Percentiles rank a stretch among this genome's conserved stretches.
These are phyloP conservation scores for Mystacornis crossleyi DNA, from an alignment of 2,113 vertebrate genomes.

Conservation along the genomic window DNA sequence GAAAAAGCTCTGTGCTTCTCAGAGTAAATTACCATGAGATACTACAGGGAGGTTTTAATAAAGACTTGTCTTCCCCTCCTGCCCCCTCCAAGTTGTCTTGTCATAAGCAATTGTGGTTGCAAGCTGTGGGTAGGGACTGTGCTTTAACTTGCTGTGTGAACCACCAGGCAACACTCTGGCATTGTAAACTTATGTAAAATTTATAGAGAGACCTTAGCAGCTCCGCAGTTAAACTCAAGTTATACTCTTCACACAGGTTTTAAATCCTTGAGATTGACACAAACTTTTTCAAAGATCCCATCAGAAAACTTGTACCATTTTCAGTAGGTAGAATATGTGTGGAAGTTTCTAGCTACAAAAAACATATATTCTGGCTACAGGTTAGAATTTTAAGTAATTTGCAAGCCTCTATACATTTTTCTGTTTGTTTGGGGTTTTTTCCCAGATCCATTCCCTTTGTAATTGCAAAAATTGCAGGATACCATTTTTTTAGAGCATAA, in stretches of 20 bases:
- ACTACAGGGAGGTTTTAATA: not conserved
- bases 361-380: not conserved
- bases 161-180: not conserved
- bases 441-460: not conserved
- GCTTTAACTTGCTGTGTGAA: not conserved
- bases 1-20: not conserved
- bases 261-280: constrained; percentile 20
- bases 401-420: not conserved
- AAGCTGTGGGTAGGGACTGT: not conserved
- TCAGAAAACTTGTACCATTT: not conserved
- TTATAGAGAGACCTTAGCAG: not conserved
- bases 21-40: not conserved
- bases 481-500: not conserved
- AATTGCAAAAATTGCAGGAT: not conserved
- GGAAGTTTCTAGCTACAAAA: not conserved
- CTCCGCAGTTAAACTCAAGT: not conserved
- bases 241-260: not conserved
- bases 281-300: not conserved
- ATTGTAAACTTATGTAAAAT: constrained; percentile 24
- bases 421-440: not conserved
- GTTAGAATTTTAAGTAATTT: not conserved
- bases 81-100: not conserved
- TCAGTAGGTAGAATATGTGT: not conserved
- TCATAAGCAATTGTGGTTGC: not conserved
- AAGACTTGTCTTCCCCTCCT: not conserved